Evolutionary conservation across 2,113 vertebrate species (phyloP), one percentile per base, ranked within the genome.

Genomic region (Coptodon rendalli): DNA sequence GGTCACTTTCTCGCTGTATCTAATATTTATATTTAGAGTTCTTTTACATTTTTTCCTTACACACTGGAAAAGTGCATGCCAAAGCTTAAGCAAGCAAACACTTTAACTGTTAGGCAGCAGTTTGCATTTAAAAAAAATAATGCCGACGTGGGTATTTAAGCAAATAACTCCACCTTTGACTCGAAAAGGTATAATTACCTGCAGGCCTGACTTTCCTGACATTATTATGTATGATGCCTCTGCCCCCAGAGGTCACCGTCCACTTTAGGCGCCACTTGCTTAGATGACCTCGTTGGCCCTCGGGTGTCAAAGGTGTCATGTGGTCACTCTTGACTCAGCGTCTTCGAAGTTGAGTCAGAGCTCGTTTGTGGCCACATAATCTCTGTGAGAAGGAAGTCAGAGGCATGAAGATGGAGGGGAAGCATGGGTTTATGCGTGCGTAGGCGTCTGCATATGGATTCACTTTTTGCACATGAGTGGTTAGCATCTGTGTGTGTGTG

Each of bases 341-440:
- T 87, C 87, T 87, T 73, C 45, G 11, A 6, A 68, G 11, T 36
- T 81, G 31, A 87, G 84, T 93, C 87, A 7, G 19, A 59, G 63
- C 91, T 86, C n/a, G 61, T 85, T 34, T 68, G 24, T 7, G 59
- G 87, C 87, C 88, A 89, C 88, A 54, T 84, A 83, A 94, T 93
- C 92, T 86, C 85, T 92, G 92, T 94, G 92, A 93, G 92, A 92
- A 89, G 78, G 43, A 84, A 82, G 68, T 63, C 22, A 8, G 56
- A 54, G 81, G 14, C 6, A 31, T 16, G 38, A 29, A 22, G 34
- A 53, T 22, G 29, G 22, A 40, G 63, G 79, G 22, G 45, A 87
- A 52, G 73, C 43, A 52, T 50, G 56, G 45, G 29, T 22, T 22
- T 16, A 34, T 63, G 45, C 10, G 73, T 80, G 78, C 87, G 84